These are phyloP conservation scores for Psittacula derbiana DNA, from an alignment of 2,797 vertebrate genomes.

Conservation along the genomic window DNA sequence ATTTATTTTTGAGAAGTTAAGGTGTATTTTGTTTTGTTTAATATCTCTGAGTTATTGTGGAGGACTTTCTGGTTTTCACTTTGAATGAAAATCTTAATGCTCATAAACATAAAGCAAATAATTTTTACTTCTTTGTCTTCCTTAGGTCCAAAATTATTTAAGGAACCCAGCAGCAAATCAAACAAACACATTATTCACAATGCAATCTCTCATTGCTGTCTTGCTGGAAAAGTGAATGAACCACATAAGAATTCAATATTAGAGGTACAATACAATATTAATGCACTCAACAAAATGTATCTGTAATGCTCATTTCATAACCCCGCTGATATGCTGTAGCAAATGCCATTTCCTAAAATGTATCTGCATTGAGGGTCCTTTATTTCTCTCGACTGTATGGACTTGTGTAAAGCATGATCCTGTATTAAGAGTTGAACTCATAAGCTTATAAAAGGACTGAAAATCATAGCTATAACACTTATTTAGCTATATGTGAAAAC, in stretches of 20 bases:
- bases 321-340: too few species aligned
- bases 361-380: rapidly evolving
- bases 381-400: background rate
- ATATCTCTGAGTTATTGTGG: background rate
- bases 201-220: constrained; percentile 94
- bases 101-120: background rate
- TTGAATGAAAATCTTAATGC: background rate
- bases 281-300: background rate
- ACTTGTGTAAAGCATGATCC: rapidly evolving
- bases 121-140: background rate
- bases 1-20: background rate
- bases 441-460: background rate
- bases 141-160: constrained; percentile 94
- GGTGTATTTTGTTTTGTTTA: background rate
- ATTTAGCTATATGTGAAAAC: background rate
- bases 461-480: background rate
- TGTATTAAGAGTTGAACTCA: background rate
- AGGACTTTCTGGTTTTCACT: rapidly evolving
- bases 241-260: constrained; percentile 93
- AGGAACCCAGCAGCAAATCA: constrained; percentile 96
- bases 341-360: background rate
- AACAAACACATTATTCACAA: constrained; percentile 98
- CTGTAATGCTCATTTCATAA: background rate
- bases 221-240: constrained; percentile 97
- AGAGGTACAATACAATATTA: constrained; percentile 78